Conservation (phyloP, 2,888 invertebrate genomes). For the Crossocerus cetratus region DNA sequence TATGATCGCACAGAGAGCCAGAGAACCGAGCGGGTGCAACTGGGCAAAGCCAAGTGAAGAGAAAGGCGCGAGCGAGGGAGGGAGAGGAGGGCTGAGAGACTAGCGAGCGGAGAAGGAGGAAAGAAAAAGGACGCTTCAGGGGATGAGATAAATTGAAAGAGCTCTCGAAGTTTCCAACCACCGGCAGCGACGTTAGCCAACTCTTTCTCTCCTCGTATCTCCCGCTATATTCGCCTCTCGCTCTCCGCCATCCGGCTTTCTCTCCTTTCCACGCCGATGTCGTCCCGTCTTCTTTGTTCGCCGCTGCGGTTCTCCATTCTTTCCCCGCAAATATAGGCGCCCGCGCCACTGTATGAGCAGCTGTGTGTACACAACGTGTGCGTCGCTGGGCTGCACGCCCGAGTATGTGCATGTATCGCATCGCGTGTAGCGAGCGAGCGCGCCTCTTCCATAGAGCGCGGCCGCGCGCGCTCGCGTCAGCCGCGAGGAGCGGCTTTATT, state of each 20-base stretch:
- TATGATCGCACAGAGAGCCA: constrained; percentile 49
- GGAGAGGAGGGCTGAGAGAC: background rate
- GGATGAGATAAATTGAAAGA: constrained; percentile 75
- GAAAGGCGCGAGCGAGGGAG: constrained; percentile 32
- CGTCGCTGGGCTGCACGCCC: background rate
- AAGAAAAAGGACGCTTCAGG: constrained; percentile 64
- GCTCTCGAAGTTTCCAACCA: constrained; percentile 75
- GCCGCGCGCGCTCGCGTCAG: constrained; percentile 29
- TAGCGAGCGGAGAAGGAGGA: constrained; percentile 39
- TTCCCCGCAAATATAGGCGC: constrained; percentile 6
- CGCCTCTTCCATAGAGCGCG: background rate
- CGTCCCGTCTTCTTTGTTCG: constrained; percentile 3
- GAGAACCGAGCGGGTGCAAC: constrained; percentile 14
- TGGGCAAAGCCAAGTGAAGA: background rate
- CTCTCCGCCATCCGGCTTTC: constrained; percentile 23
- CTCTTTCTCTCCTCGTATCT: constrained; percentile 30
- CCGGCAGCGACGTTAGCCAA: constrained; percentile 55
- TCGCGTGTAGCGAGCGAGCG: background rate
- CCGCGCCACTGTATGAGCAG: background rate
- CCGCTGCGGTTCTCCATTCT: constrained; percentile 1
- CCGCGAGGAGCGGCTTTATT: constrained; percentile 14
- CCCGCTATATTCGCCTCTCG: constrained; percentile 9
- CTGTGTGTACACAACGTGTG: background rate
- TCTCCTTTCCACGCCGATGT: constrained; percentile 18
- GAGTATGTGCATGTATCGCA: background rate